These are phyloP conservation scores for Ptilorrhoa leucosticta DNA, from an alignment of 2,113 vertebrate genomes.

Conservation along the genomic window DNA sequence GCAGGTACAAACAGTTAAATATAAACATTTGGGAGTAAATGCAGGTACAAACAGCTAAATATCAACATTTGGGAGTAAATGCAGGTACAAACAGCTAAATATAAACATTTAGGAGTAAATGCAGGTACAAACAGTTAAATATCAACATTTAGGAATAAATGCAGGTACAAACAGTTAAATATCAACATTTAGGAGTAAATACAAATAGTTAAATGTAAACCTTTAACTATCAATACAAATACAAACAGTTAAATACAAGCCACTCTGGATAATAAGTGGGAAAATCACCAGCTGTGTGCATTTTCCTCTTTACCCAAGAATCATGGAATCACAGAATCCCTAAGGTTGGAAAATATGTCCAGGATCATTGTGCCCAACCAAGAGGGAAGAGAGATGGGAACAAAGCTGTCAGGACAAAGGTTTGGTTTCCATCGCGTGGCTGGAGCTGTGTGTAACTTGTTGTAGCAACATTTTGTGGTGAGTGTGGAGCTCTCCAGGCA, in stretches of 20 bases:
- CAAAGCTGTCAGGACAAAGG: neutral
- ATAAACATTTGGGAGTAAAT: neutral
- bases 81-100: neutral
- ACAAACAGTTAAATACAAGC: neutral
- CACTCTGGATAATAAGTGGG: accelerated
- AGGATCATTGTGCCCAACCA: accelerated
- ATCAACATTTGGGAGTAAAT: neutral
- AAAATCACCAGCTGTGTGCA: accelerated
- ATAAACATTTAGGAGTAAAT: too few relatives aligned
- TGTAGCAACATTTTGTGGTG: accelerated
- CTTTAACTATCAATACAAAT: too few relatives aligned
- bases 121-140: neutral
- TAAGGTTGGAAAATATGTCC: accelerated
- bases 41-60: neutral
- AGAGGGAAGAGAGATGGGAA: neutral
- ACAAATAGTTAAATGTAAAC: neutral
- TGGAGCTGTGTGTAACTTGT: neutral
- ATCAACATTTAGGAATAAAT: too few relatives aligned
- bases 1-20: neutral
- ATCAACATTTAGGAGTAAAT: neutral
- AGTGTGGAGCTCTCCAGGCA: neutral
- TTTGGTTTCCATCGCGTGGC: accelerated
- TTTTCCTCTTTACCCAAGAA: neutral
- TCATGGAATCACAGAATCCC: neutral
- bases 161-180: too few relatives aligned